Evolutionary conservation across 2,888 invertebrate genomes (phyloP).

Genomic region (Brachycybe producta): DNA sequence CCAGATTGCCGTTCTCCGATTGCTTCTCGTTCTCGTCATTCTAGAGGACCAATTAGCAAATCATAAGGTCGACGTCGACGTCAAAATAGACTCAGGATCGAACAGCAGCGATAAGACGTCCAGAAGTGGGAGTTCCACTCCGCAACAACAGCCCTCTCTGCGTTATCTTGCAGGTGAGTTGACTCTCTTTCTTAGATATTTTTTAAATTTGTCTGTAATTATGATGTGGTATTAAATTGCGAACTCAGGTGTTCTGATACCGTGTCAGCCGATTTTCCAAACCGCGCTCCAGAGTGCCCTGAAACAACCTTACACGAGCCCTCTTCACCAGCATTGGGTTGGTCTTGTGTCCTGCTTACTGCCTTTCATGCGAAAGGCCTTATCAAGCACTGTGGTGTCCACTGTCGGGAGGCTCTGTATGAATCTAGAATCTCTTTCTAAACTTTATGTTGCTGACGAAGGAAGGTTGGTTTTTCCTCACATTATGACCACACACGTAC

Average conservation of each 20-base stretch:
- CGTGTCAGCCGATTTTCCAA: conserved; percentile 70
- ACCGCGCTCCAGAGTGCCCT: conserved; percentile 63
- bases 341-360: conserved; percentile 63
- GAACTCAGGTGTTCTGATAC: conserved; percentile 45
- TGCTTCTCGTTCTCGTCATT: conserved; percentile 57
- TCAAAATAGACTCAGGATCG: conserved; percentile 1
- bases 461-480: too few species aligned
- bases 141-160: conserved; percentile 9
- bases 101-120: too few species aligned
- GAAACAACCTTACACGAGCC: conserved; percentile 52
- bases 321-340: conserved; percentile 70
- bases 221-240: neutral
- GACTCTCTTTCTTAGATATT: neutral
- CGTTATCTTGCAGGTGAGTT: conserved; percentile 18
- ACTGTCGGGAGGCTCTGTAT: conserved; percentile 65
- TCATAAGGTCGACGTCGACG: conserved; percentile 38
- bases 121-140: too few species aligned
- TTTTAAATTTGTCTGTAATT: neutral
- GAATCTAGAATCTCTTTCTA: conserved; percentile 55
- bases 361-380: conserved; percentile 61
- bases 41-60: conserved; percentile 55
- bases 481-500: too few species aligned
- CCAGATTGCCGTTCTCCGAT: conserved; percentile 42
- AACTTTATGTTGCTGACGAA: too few species aligned
- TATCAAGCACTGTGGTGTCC: conserved; percentile 61